A percentile compares a stretch with the other conserved stretches of the same genome.
Evolutionary conservation across 1,140 invertebrate genomes (phyloP).

Genomic region (Sminthurides bifidus): DNA sequence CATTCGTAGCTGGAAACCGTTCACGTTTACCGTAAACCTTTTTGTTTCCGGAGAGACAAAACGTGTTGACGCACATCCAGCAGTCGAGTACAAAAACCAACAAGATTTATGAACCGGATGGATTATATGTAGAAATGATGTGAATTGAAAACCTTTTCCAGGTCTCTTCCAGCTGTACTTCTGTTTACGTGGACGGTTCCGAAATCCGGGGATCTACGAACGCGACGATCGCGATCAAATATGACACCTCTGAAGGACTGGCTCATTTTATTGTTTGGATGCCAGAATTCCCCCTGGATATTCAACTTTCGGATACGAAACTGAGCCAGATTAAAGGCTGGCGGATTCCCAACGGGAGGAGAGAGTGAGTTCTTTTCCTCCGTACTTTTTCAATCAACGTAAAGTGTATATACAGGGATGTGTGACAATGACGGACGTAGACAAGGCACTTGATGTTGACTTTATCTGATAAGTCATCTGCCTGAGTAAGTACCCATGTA

Average conservation of each 20-base stretch:
- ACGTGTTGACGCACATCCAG: no score
- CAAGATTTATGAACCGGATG: no score
- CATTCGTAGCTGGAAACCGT: background rate
- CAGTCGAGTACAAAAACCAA: no score
- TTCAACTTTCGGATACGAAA: slow-evolving; percentile 73
- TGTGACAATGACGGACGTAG: no score
- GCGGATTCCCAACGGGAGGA: slow-evolving; percentile 66
- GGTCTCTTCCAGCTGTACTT: slow-evolving; percentile 92
- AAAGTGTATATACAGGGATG: background rate
- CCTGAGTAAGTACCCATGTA: background rate
- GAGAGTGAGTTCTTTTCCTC: slow-evolving; percentile 36
- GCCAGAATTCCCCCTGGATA: slow-evolving; percentile 83
- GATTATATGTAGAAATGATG: background rate
- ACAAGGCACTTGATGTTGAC: no score
- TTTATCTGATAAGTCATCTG: no score
- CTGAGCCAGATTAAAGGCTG: slow-evolving; percentile 81
- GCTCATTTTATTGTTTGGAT: slow-evolving; percentile 91
- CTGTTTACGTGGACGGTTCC: slow-evolving; percentile 90
- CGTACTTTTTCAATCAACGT: background rate
- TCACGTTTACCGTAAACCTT: background rate
- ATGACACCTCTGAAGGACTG: slow-evolving; percentile 76
- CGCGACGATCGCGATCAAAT: slow-evolving; percentile 84
- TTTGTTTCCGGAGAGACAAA: background rate
- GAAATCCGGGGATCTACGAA: slow-evolving; percentile 90
- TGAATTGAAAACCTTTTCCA: slow-evolving; percentile 35